These are phyloP conservation scores for Pachypsylla venusta DNA, from an alignment of 1,140 invertebrate genomes.

Conservation along the genomic window DNA sequence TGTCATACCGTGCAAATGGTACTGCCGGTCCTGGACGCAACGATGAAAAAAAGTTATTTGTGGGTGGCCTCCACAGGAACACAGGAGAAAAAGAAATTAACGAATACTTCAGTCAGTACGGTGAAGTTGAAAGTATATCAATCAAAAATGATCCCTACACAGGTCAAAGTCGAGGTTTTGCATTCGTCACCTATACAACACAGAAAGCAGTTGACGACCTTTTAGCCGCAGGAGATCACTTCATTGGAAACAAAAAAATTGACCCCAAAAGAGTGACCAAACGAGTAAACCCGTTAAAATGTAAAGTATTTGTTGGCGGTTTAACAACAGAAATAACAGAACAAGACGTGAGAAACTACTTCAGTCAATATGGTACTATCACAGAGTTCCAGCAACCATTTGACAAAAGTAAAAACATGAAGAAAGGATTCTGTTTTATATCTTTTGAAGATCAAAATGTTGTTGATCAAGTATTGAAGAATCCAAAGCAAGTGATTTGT, in stretches of 20 bases:
- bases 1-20: constrained; percentile 18
- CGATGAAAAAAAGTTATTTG: constrained; percentile 37
- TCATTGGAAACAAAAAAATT: constrained; percentile 46
- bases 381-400: constrained; percentile 52
- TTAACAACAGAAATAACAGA: constrained; percentile 46
- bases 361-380: constrained; percentile 43
- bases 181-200: constrained; percentile 49
- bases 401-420: constrained; percentile 50
- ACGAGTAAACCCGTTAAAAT: constrained; percentile 37
- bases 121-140: constrained; percentile 44
- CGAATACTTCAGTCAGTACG: constrained; percentile 45
- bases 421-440: constrained; percentile 49
- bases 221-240: constrained; percentile 25
- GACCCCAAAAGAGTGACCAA: constrained; percentile 47
- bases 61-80: constrained; percentile 34
- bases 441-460: constrained; percentile 47
- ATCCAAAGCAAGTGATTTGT: constrained; percentile 45
- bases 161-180: constrained; percentile 47
- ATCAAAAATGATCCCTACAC: constrained; percentile 49
- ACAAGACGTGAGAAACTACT: constrained; percentile 44
- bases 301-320: constrained; percentile 53
- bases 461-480: constrained; percentile 43
- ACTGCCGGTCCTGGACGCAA: constrained; percentile 32
- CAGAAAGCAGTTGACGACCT: constrained; percentile 39
- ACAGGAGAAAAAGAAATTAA: constrained; percentile 39